Evolutionary conservation across 2,113 vertebrate species (phyloP).

Genomic region (Odontophorus gujanensis): DNA sequence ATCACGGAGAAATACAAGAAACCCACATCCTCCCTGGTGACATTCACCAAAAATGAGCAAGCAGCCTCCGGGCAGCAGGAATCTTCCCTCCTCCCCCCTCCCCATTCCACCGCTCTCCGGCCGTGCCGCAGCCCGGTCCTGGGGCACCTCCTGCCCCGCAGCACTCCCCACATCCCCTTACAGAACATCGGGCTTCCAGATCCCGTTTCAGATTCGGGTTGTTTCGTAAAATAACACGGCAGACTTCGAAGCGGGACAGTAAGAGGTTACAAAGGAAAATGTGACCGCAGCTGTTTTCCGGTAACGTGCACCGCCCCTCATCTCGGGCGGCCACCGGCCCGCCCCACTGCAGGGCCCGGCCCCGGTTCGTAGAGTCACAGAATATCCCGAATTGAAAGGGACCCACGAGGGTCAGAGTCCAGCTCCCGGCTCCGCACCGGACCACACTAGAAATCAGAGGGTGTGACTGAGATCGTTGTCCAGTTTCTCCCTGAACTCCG

Average conservation of each 20-base stretch:
- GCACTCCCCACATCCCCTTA: not conserved
- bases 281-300: accelerated
- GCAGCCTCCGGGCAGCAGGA: not conserved
- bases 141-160: not conserved
- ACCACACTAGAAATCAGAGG: no score
- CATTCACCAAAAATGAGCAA: slow-evolving; percentile 31
- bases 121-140: not conserved
- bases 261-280: not conserved
- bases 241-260: not conserved
- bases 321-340: not conserved
- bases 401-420: no score
- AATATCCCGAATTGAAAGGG: no score
- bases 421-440: no score
- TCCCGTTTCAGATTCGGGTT: not conserved
- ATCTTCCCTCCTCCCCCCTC: not conserved
- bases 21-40: slow-evolving; percentile 57
- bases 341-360: not conserved
- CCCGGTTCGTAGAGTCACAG: no score
- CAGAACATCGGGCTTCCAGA: not conserved
- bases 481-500: no score
- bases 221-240: not conserved
- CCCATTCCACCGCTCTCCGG: not conserved
- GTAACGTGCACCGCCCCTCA: accelerated
- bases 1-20: slow-evolving; percentile 55
- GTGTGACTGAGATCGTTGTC: no score